Percentiles rank a stretch among this genome's conserved stretches.
phyloP scores from a whole-genome alignment of 2,113 vertebrate genomes.

The Laterallus jamaicensis region DNA sequence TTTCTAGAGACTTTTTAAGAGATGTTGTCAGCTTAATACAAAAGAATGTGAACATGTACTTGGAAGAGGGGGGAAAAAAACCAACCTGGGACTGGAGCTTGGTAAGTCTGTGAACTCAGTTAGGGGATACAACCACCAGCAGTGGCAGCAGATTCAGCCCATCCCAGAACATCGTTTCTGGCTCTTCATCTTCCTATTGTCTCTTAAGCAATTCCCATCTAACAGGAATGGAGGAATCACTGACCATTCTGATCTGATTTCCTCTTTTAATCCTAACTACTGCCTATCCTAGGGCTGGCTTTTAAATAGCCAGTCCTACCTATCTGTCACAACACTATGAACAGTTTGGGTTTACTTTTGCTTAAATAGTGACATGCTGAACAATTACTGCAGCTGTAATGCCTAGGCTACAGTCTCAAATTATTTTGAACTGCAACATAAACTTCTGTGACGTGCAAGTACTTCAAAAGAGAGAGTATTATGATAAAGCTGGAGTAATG shows the following conservation, averaged over 20 bases:
- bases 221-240: neutral
- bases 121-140: neutral
- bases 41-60: fast-evolving
- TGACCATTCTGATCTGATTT: neutral
- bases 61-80: neutral
- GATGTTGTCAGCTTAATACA: neutral
- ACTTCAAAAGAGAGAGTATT: neutral
- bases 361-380: neutral
- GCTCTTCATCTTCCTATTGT: neutral
- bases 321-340: neutral
- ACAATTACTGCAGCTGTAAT: neutral
- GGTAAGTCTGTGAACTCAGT: neutral
- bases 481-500: fast-evolving
- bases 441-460: fast-evolving
- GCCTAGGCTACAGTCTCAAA: neutral
- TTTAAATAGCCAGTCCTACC: neutral
- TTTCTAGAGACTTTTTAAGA: neutral
- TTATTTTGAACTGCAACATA: neutral
- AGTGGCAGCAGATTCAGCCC: neutral
- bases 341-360: neutral
- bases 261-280: neutral
- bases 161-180: neutral
- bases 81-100: neutral
- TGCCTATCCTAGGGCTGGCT: neutral
- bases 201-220: neutral